Percentiles rank a stretch among this genome's conserved stretches.
These are phyloP conservation scores for Elymnias hypermnestra DNA, from an alignment of 1,140 invertebrate species.

Conservation along the genomic window DNA sequence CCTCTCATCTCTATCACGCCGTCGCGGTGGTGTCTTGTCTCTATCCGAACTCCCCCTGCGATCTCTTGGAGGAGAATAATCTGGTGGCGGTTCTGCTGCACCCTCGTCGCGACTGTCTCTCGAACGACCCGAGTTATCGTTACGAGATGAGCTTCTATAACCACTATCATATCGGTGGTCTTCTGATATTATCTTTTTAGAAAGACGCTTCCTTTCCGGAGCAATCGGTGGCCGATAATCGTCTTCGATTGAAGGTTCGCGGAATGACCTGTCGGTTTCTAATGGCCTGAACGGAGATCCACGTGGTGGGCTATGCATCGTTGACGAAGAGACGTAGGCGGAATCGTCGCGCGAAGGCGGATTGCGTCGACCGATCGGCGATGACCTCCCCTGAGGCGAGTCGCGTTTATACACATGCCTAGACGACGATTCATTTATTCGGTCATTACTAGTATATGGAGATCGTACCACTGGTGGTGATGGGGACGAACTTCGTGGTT, in stretches of 20 bases:
- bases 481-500: slow-evolving; percentile 62
- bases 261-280: slow-evolving; percentile 59
- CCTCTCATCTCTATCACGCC: slow-evolving; percentile 66
- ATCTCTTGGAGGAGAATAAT: slow-evolving; percentile 81
- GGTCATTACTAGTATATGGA: slow-evolving; percentile 68
- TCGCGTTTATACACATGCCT: slow-evolving; percentile 66
- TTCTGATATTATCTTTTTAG: slow-evolving; percentile 63
- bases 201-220: slow-evolving; percentile 78
- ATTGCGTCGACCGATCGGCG: slow-evolving; percentile 65
- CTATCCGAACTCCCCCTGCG: slow-evolving; percentile 71
- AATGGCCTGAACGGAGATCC: slow-evolving; percentile 68
- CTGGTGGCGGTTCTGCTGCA: slow-evolving; percentile 79
- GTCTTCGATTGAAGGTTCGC: slow-evolving; percentile 61
- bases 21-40: slow-evolving; percentile 72
- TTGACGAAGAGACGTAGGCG: slow-evolving; percentile 75
- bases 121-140: slow-evolving; percentile 67
- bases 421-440: slow-evolving; percentile 67
- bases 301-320: slow-evolving; percentile 72
- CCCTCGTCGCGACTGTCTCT: slow-evolving; percentile 68
- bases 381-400: slow-evolving; percentile 61
- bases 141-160: slow-evolving; percentile 72
- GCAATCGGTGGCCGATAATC: slow-evolving; percentile 73
- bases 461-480: slow-evolving; percentile 69
- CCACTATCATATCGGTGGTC: slow-evolving; percentile 76
- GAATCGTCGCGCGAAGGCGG: slow-evolving; percentile 74